Evolutionary conservation across 2,797 vertebrate genomes (phyloP).

Genomic region (Dendrocincla tyrannina): DNA sequence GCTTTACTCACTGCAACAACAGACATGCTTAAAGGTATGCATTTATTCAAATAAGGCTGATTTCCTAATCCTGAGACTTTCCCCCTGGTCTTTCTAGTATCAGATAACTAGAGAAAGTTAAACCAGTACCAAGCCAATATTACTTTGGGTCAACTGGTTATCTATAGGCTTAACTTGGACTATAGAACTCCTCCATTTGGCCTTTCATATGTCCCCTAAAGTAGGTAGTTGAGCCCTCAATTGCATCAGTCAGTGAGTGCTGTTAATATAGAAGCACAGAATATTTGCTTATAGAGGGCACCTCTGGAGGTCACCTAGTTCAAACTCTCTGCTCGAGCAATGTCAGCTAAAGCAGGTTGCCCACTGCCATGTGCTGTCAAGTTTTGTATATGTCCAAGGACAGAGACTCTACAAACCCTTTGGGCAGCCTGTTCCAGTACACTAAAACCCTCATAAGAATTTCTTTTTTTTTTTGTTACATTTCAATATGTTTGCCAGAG

Average conservation of each 20-base stretch:
- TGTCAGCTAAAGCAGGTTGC: neutral
- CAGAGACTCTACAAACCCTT: neutral
- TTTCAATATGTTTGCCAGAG: neutral
- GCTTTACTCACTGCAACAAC: neutral
- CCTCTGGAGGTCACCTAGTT: neutral
- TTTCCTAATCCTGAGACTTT: neutral
- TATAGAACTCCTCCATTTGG: neutral
- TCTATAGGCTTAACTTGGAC: neutral
- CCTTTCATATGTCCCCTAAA: neutral
- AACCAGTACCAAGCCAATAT: neutral
- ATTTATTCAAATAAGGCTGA: neutral
- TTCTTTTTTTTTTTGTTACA: neutral
- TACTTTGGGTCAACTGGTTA: neutral
- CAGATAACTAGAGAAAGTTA: neutral
- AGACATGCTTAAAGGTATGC: neutral
- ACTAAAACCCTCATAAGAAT: neutral
- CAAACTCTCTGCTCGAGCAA: neutral
- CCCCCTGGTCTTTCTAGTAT: neutral
- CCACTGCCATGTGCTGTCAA: neutral
- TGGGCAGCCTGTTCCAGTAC: neutral
- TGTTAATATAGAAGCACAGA: neutral
- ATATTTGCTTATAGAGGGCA: neutral
- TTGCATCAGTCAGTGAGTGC: neutral
- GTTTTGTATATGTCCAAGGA: neutral
- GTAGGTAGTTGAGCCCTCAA: neutral